Evolutionary conservation across 2,888 invertebrate genomes (phyloP).

Genomic region (Cyclophora punctaria): DNA sequence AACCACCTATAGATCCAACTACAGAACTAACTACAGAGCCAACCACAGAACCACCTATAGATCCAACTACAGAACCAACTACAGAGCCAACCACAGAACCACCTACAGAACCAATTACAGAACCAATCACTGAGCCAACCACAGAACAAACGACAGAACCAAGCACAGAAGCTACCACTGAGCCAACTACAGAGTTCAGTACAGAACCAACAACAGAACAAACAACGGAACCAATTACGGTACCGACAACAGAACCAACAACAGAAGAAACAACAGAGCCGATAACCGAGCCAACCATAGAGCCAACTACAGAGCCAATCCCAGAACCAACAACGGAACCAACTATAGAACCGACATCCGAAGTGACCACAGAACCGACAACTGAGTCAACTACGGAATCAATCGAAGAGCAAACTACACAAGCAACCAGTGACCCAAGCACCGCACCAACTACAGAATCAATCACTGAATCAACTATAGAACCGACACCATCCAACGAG

Average conservation of each 20-base stretch:
- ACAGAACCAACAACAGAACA: not conserved
- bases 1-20: slow-evolving; percentile 1
- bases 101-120: not conserved
- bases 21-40: slow-evolving; percentile 1
- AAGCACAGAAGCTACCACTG: slow-evolving; percentile 3
- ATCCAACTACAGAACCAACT: slow-evolving; percentile 4
- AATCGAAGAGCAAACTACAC: slow-evolving; percentile 5
- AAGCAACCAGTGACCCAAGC: not conserved
- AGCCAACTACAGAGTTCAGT: not conserved
- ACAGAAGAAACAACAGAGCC: slow-evolving; percentile 5
- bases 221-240: not conserved
- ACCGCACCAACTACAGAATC: not conserved
- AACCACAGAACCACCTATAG: slow-evolving; percentile 5
- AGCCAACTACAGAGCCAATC: slow-evolving; percentile 1
- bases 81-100: not conserved
- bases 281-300: slow-evolving; percentile 3
- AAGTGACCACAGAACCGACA: too few species aligned
- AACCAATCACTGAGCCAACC: not conserved
- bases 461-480: not conserved
- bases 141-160: slow-evolving; percentile 1
- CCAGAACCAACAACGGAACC: slow-evolving; percentile 3
- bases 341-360: too few species aligned
- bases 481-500: not conserved
- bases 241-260: slow-evolving; percentile 1
- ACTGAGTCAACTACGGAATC: not conserved